These are phyloP conservation scores for Drosophila parabipectinata DNA, from an alignment of 1,140 invertebrate species.

Conservation along the genomic window DNA sequence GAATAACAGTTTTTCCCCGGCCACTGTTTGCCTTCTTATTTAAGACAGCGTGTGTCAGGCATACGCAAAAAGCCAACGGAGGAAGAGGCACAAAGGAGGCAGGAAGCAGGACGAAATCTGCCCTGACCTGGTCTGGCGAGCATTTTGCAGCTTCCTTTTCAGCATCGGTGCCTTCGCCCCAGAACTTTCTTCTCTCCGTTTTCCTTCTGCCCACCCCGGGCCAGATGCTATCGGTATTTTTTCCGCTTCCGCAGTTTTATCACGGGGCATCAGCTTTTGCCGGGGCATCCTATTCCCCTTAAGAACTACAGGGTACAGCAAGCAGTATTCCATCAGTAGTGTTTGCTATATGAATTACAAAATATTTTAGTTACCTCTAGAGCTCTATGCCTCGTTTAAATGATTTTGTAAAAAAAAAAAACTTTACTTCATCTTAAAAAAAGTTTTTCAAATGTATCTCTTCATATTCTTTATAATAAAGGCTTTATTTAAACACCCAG, in stretches of 20 bases:
- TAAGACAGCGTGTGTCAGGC: conserved; percentile 61
- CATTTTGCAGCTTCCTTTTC: conserved; percentile 45
- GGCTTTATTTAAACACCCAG: too few relatives aligned
- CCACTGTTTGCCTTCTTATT: conserved; percentile 37
- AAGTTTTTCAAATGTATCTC: too few relatives aligned
- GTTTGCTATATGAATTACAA: too few relatives aligned
- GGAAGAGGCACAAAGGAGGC: background rate
- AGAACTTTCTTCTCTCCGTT: background rate
- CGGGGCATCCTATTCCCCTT: background rate
- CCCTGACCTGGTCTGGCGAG: conserved; percentile 30
- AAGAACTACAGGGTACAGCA: background rate
- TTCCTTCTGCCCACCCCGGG: conserved; percentile 1
- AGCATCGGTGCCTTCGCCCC: conserved; percentile 6
- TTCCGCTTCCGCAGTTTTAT: conserved; percentile 78
- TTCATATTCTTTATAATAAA: too few relatives aligned
- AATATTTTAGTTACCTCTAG: too few relatives aligned
- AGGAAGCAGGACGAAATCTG: conserved; percentile 7
- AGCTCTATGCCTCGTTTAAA: too few relatives aligned
- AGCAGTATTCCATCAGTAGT: background rate
- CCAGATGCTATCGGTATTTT: conserved; percentile 76
- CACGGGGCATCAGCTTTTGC: conserved; percentile 62
- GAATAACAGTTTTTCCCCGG: conserved; percentile 59
- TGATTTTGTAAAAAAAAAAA: too few relatives aligned
- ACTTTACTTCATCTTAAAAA: too few relatives aligned
- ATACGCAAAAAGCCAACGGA: conserved; percentile 59